Evolutionary conservation across 2,888 invertebrate genomes (phyloP), one percentile per base, ranked within the genome.

Genomic region (Ectropis crepuscularia): DNA sequence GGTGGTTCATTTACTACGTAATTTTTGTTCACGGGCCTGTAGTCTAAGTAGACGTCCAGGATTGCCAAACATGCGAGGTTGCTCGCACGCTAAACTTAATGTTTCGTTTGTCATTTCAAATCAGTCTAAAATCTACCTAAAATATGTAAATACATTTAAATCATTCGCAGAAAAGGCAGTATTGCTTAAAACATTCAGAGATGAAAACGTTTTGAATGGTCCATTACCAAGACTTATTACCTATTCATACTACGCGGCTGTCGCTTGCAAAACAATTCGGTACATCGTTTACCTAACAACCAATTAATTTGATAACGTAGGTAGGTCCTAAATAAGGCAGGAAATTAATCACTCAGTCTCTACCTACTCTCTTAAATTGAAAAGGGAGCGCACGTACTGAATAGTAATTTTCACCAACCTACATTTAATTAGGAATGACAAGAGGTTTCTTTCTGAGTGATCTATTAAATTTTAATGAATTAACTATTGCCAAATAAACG

Each of bases 311-410:
- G 16, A 59, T 46, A 53, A 11, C 41, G 46, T 55, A 46, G 41
- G 53, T 53, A 46, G 41, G 53, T 53, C 41, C 37, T 53, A 59
- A 55, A 16, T 55, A 47, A 53, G 46, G 59, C 16, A 46, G 59
- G 46, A 59, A 59, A 46, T 59, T 59, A 53, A 59, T 59, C 41
- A 59, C 59, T 59, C 51, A 53, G 46, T 47, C 45, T 39, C 39
- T 38, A 39, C 55, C 55, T 55, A 55, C 55, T 47, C 55, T 55
- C 55, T 55, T 55, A 55, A 55, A 55, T 55, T 55, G 55, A 47
- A 47, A 55, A 47, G 47, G 47, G 38, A 47, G 41, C 55, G 54
- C 46, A 41, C 28, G 46, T 10, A n/a, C 28, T 47, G 55, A 55
- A 55, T 55, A 48, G 41, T 47, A 55, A 55, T 55, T 39, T 55